Evolutionary conservation across 2,888 invertebrate genomes (phyloP).

Genomic region (Apeira syringaria): DNA sequence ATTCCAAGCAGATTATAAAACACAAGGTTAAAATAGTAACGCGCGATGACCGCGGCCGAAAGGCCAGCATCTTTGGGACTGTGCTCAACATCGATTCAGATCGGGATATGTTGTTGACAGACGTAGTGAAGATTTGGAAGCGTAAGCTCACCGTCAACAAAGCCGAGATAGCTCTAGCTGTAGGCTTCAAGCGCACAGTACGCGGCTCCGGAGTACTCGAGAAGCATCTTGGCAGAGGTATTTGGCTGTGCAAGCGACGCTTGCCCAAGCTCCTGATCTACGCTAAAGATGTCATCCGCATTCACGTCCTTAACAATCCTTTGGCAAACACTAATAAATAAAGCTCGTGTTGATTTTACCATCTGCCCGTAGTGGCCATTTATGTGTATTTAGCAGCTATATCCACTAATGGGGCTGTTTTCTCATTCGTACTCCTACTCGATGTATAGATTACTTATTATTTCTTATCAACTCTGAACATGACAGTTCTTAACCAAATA

Average conservation of each 20-base stretch:
- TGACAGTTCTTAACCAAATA: too few species aligned
- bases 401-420: too few species aligned
- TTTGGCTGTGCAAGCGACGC: neutral
- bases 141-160: neutral
- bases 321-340: too few species aligned
- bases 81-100: neutral
- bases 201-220: neutral
- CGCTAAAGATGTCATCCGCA: too few species aligned
- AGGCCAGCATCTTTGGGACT: neutral
- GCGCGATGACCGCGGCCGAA: neutral
- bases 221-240: neutral
- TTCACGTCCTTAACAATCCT: too few species aligned
- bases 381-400: too few species aligned
- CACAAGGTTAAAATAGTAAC: neutral
- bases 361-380: too few species aligned
- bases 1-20: neutral
- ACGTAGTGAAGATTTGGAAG: neutral
- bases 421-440: too few species aligned
- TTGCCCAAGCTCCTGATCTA: too few species aligned
- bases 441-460: too few species aligned
- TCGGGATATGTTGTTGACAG: neutral
- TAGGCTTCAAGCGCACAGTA: neutral
- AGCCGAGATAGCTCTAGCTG: neutral
- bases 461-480: too few species aligned
- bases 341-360: too few species aligned